Percentiles rank a stretch among this genome's conserved stretches.
phyloP scores from a whole-genome alignment of 1,140 invertebrate species.

The Melipona quadrifasciata region DNA sequence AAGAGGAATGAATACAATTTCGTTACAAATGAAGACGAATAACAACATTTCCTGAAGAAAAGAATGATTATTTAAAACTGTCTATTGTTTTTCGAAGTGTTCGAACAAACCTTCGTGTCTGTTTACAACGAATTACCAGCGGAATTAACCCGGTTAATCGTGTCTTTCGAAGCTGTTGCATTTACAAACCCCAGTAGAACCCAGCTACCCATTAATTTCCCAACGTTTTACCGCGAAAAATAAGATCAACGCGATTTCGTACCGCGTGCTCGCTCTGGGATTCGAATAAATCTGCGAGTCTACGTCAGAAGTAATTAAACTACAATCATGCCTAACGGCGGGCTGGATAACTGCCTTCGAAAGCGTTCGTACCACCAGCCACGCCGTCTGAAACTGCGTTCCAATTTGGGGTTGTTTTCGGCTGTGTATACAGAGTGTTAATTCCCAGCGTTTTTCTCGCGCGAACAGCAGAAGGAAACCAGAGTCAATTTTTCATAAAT shows the following conservation, averaged over 20 bases:
- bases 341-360: constrained; percentile 53
- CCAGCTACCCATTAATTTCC: not conserved
- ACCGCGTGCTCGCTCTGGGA: not conserved
- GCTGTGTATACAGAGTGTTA: not conserved
- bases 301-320: constrained; percentile 67
- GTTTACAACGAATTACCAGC: not conserved
- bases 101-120: not conserved
- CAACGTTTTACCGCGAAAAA: not conserved
- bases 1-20: not conserved
- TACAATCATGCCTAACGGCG: constrained; percentile 62
- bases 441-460: not conserved
- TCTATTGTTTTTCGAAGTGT: not conserved
- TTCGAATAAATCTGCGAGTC: constrained; percentile 21
- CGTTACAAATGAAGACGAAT: not conserved
- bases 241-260: not conserved
- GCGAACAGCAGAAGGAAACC: not conserved
- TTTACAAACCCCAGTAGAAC: not conserved
- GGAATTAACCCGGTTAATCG: not conserved
- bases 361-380: constrained; percentile 24
- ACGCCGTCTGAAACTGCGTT: constrained; percentile 35
- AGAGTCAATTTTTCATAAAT: not conserved
- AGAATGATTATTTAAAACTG: too few species aligned
- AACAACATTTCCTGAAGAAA: too few species aligned
- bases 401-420: not conserved
- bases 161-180: not conserved